A percentile compares a stretch with the other conserved stretches of the same genome.
phyloP scores from a whole-genome alignment of 2,797 vertebrate species.

The Fistularia tabacaria region DNA sequence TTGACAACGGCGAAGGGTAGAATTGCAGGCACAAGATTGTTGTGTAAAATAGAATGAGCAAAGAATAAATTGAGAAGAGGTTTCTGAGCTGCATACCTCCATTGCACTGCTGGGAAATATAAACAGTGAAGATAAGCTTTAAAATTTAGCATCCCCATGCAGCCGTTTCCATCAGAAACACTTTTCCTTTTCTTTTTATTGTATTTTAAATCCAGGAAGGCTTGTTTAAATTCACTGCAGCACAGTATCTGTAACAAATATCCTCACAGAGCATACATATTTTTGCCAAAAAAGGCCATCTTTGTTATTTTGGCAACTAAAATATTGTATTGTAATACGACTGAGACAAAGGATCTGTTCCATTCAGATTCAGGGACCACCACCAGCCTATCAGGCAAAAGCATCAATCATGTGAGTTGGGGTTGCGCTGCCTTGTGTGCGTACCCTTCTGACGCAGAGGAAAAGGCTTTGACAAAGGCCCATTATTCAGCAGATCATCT shows the following conservation, averaged over 20 bases:
- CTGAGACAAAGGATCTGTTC: constrained; percentile 37
- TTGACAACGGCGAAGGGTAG: not conserved
- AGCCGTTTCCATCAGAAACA: constrained; percentile 49
- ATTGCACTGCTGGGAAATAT: constrained; percentile 30
- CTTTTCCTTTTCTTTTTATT: constrained; percentile 28
- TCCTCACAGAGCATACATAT: too few species aligned
- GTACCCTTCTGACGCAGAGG: constrained; percentile 26
- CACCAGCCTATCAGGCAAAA: constrained; percentile 40
- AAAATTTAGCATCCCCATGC: constrained; percentile 58
- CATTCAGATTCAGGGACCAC: constrained; percentile 47
- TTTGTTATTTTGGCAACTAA: constrained; percentile 23
- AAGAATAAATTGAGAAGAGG: too few species aligned
- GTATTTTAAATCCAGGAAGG: constrained; percentile 29
- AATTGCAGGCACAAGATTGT: constrained; percentile 1
- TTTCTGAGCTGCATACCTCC: constrained; percentile 4
- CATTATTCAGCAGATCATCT: constrained; percentile 62
- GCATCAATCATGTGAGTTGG: constrained; percentile 53
- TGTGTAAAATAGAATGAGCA: too few species aligned
- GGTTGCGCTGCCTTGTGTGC: constrained; percentile 17
- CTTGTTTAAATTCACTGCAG: constrained; percentile 60
- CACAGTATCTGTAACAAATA: constrained; percentile 31
- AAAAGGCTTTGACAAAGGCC: constrained; percentile 42
- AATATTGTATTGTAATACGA: constrained; percentile 35
- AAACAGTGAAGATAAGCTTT: constrained; percentile 40
- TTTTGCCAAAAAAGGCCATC: constrained; percentile 42